phyloP scores from a whole-genome alignment of 2,888 invertebrate genomes.

The Trichacis sp. region DNA sequence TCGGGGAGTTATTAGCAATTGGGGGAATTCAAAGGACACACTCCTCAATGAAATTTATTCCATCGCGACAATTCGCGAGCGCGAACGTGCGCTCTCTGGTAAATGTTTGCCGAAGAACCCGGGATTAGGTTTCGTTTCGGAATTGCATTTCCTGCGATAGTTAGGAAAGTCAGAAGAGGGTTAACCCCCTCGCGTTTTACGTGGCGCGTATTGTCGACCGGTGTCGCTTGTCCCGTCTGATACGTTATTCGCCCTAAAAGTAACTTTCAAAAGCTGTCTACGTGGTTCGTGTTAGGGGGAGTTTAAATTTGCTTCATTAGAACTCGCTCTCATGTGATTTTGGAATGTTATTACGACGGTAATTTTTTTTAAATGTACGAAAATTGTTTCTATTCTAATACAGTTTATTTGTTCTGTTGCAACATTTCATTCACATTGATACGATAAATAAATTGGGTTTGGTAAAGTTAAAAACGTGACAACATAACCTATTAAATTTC shows the following conservation, averaged over 20 bases:
- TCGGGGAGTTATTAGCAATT: constrained; percentile 51
- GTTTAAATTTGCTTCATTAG: no score
- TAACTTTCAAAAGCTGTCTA: constrained; percentile 9
- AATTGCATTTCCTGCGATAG: constrained; percentile 40
- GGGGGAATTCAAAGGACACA: constrained; percentile 43
- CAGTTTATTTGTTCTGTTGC: no score
- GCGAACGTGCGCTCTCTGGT: constrained; percentile 35
- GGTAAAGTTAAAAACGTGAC: no score
- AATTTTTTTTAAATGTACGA: no score
- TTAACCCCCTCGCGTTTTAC: no score
- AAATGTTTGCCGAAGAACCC: constrained; percentile 39
- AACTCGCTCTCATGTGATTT: no score
- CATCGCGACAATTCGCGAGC: constrained; percentile 35
- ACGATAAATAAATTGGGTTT: no score
- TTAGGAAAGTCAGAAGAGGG: constrained; percentile 19
- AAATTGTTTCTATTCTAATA: no score
- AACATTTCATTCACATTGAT: no score
- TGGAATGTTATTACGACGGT: no score
- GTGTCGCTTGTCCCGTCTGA: constrained; percentile 48
- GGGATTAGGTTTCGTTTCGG: constrained; percentile 37
- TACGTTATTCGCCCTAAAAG: constrained; percentile 53
- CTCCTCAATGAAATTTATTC: constrained; percentile 40
- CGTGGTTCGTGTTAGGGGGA: no score
- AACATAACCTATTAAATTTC: no score
- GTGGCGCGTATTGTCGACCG: constrained; percentile 16